Evolutionary conservation across 2,888 invertebrate species (phyloP).

Genomic region (Pachycephus smyrnensis): DNA sequence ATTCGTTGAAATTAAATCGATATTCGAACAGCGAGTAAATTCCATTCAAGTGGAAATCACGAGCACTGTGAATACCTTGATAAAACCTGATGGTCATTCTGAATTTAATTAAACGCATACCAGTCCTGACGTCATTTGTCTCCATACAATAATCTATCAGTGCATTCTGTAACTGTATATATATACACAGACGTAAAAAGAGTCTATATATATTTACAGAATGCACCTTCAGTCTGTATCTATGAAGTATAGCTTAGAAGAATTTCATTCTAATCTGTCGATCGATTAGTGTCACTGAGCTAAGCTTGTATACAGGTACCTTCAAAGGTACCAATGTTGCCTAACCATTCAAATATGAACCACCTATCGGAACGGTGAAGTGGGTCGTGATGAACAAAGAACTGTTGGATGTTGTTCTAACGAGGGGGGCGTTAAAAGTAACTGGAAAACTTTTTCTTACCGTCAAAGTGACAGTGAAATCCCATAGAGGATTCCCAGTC

Average conservation of each 20-base stretch:
- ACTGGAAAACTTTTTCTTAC: neutral
- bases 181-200: too few species aligned
- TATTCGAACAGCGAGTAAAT: neutral
- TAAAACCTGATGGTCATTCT: neutral
- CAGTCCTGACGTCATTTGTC: neutral
- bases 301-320: neutral
- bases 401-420: constrained; percentile 2
- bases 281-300: neutral
- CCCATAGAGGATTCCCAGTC: neutral
- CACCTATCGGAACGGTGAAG: neutral
- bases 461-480: neutral
- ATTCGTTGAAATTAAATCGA: neutral
- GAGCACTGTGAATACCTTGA: neutral
- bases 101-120: neutral
- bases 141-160: neutral
- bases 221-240: neutral
- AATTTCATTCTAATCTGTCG: neutral
- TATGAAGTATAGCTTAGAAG: neutral
- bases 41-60: neutral
- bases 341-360: neutral
- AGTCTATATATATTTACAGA: neutral
- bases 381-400: constrained; percentile 5
- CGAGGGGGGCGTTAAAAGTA: neutral
- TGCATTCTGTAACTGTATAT: neutral
- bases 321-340: neutral